Conservation (phyloP, 2,113 vertebrate genomes). For the Athene noctua region DNA sequence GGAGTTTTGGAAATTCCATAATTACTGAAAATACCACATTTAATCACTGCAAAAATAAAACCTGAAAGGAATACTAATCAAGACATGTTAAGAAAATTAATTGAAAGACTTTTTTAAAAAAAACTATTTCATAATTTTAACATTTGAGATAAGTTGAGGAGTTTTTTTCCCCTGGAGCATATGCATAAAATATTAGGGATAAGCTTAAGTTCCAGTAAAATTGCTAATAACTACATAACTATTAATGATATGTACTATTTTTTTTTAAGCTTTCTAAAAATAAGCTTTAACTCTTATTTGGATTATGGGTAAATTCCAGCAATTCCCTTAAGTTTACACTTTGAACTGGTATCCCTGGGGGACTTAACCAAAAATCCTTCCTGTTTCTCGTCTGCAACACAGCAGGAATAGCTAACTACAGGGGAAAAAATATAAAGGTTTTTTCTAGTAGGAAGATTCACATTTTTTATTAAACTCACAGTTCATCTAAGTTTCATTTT, state of each 20-base stretch:
- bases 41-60: neutral
- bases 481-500: neutral
- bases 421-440: neutral
- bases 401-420: neutral
- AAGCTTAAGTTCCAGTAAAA: neutral
- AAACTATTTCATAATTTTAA: neutral
- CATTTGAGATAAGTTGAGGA: neutral
- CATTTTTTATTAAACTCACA: neutral
- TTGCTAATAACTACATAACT: neutral
- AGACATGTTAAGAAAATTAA: neutral
- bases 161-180: accelerated
- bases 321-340: neutral
- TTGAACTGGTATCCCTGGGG: neutral
- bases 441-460: neutral
- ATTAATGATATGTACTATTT: neutral
- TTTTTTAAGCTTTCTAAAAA: neutral
- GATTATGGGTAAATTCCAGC: neutral
- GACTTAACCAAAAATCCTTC: neutral
- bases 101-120: neutral
- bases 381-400: neutral
- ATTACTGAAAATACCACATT: neutral
- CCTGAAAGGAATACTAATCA: neutral
- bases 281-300: neutral
- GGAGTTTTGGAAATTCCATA: neutral
- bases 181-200: neutral